Percentiles rank a stretch among this genome's conserved stretches.
These are phyloP conservation scores for Haliclona indistincta DNA, from an alignment of 37 sponge, comb jelly and placozoan genomes.

Conservation along the genomic window DNA sequence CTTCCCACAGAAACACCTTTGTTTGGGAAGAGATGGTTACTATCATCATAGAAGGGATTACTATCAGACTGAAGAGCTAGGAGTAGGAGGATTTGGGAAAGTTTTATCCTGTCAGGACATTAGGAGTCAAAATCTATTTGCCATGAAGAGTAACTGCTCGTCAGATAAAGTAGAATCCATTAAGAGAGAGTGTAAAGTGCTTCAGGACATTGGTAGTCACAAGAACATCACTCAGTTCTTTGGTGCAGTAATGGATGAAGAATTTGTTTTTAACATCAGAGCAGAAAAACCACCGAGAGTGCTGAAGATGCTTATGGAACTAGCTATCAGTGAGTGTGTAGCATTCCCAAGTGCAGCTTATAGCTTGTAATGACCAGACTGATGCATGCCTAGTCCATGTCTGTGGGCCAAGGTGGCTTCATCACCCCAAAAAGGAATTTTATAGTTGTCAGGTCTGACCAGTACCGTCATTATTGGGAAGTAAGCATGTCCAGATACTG, in stretches of 20 bases:
- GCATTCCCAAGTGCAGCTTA: too few species aligned
- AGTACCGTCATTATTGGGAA: too few species aligned
- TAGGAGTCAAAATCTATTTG: conserved; percentile 22
- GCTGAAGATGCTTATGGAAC: conserved; percentile 40
- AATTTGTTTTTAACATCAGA: background rate
- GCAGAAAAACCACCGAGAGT: background rate
- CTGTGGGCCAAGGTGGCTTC: too few species aligned
- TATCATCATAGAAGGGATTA: conserved; percentile 14
- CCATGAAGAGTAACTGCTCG: conserved; percentile 32
- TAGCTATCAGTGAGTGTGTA: conserved; percentile 38
- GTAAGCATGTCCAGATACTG: too few species aligned
- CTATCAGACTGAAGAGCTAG: conserved; percentile 11
- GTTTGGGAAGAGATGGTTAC: conserved; percentile 4
- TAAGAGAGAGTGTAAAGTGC: conserved; percentile 9
- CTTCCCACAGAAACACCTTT: background rate
- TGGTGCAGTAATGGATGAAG: conserved; percentile 35
- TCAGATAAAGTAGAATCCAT: conserved; percentile 13
- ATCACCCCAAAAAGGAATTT: too few species aligned
- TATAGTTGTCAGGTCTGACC: too few species aligned
- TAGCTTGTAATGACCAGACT: too few species aligned
- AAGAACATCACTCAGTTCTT: conserved; percentile 21
- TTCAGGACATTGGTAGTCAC: conserved; percentile 6
- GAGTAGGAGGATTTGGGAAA: conserved; percentile 43
- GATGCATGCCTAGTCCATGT: too few species aligned
- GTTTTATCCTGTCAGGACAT: conserved; percentile 10